Base-by-base conservation (phyloP, 2,888 invertebrate species). In the Netelia melanura region DNA sequence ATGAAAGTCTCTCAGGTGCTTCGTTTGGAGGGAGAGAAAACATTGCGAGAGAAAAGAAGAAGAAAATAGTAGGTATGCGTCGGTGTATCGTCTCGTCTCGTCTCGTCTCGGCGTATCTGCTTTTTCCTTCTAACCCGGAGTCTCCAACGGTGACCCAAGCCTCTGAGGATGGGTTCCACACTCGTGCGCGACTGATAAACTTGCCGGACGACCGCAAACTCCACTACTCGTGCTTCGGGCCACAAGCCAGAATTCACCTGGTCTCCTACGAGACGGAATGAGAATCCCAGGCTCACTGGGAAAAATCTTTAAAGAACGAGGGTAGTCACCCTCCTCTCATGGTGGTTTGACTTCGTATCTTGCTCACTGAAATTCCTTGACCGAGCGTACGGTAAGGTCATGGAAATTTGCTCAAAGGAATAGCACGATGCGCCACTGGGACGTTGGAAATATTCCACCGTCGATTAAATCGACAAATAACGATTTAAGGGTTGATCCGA, bases 111-210 rank as follows among this genome's bases (percentile, higher is more conserved):
- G 48, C 17, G 43, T 38, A 38, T 11, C 44, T 43, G n/a, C 10
- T 25, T 78, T 72, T 80, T 56, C 44, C 21, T 44, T 65, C 54
- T 30, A 21, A 43, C 58, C 58, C 44, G 38, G 65, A 72, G 72
- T 17, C 75, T 64, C 64, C 64, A 52, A 75, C 75, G 58, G 65
- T 58, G 79, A 14, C 14, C 70, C 11, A 58, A 48, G 23, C 14
- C 65, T 72, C 44, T 14, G 30, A 23, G 30, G 58, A 56, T 65
- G 71, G 64, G 71, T 72, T 71, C n/a, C 38, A 65, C 25, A 43
- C 79, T 67, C n/a, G 80, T 56, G 25, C 64, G 48, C 23, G 56
- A 21, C 80, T 80, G 80, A 72, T 80, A 72, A 80, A 65, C 65
- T 67, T 65, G 65, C 65, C 17, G 72, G 65, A 48, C 65, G 25